Evolutionary conservation across 2,113 vertebrate species (phyloP).

Genomic region (Corythoichthys haematopterus): DNA sequence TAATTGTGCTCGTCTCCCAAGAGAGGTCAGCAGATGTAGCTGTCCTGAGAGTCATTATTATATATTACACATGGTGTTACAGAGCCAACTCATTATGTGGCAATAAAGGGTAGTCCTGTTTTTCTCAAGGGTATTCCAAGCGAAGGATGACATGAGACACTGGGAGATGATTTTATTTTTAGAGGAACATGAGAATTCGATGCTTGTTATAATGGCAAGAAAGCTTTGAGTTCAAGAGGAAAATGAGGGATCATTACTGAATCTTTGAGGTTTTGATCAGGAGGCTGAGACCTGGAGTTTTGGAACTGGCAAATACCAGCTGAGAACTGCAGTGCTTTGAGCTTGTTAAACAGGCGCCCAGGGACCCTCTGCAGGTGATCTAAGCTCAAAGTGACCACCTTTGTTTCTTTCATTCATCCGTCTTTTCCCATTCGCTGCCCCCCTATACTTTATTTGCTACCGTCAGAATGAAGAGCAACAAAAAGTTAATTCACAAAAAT

Average conservation of each 20-base stretch:
- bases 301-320: slow-evolving; percentile 12
- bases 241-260: neutral
- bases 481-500: too few species aligned
- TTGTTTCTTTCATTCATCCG: slow-evolving; percentile 9
- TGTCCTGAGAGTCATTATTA: slow-evolving; percentile 59
- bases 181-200: neutral
- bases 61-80: slow-evolving; percentile 52
- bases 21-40: slow-evolving; percentile 57
- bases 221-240: slow-evolving; percentile 10
- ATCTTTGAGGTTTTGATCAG: slow-evolving; percentile 10
- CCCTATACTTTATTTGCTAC: neutral
- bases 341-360: slow-evolving; percentile 30
- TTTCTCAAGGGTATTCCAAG: slow-evolving; percentile 36
- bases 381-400: slow-evolving; percentile 22
- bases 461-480: neutral
- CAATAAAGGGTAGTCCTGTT: slow-evolving; percentile 27
- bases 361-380: slow-evolving; percentile 25
- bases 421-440: slow-evolving; percentile 7
- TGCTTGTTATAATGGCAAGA: neutral
- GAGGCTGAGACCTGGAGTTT: slow-evolving; percentile 7
- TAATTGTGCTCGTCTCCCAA: slow-evolving; percentile 52
- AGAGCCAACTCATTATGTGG: slow-evolving; percentile 45
- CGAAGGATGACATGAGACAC: slow-evolving; percentile 22
- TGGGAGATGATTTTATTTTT: neutral
- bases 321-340: slow-evolving; percentile 20